These are phyloP conservation scores for Drosophila recens DNA, from an alignment of 2,888 invertebrate genomes.

Conservation along the genomic window DNA sequence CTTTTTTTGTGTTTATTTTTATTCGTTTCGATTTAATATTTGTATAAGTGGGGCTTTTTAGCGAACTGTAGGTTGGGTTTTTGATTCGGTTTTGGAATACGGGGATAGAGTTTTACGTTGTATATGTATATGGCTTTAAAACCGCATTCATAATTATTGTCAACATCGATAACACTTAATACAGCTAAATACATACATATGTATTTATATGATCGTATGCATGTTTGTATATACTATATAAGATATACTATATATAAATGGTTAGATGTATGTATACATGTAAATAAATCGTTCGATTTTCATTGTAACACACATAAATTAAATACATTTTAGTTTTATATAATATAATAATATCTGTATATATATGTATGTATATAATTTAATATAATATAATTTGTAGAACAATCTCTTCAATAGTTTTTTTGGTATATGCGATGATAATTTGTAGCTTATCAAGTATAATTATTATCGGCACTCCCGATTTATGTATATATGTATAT, in stretches of 20 bases:
- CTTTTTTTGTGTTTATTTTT: constrained; percentile 11
- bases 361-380: constrained; percentile 14
- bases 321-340: constrained; percentile 13
- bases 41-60: constrained; percentile 13
- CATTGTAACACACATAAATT: constrained; percentile 54
- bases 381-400: constrained; percentile 22
- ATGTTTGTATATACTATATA: constrained; percentile 35
- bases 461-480: constrained; percentile 17
- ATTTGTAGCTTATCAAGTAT: constrained; percentile 15
- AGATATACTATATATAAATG: constrained; percentile 37
- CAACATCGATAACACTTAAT: constrained; percentile 74
- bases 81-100: background rate
- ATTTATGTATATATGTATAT: constrained; percentile 27
- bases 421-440: constrained; percentile 39
- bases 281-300: constrained; percentile 55
- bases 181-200: constrained; percentile 44
- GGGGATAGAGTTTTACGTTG: too few species aligned
- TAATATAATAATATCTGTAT: constrained; percentile 7
- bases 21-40: constrained; percentile 18
- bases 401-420: constrained; percentile 21
- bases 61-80: constrained; percentile 45
- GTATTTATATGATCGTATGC: constrained; percentile 9
- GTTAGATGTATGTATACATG: constrained; percentile 37
- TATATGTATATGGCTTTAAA: constrained; percentile 53
- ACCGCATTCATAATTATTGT: constrained; percentile 63